phyloP scores from a whole-genome alignment of 2,888 invertebrate species.

The Chrysotoxum bicinctum region DNA sequence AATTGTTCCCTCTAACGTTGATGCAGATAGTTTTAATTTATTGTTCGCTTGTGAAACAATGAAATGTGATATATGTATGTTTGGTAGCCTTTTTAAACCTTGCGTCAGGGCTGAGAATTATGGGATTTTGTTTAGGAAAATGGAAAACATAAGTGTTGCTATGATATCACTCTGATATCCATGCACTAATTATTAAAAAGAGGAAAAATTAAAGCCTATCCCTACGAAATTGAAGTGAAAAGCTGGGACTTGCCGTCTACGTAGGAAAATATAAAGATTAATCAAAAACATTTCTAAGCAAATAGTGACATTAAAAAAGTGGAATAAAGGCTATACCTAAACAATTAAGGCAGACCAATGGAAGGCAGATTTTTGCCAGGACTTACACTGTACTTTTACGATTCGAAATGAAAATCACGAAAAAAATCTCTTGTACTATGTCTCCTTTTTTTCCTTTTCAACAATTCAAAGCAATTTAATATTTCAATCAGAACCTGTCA shows the following conservation, averaged over 20 bases:
- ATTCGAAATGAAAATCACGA: conserved; percentile 3
- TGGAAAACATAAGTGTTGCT: conserved; percentile 57
- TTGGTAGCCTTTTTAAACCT: conserved; percentile 28
- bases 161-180: conserved; percentile 60
- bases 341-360: conserved; percentile 3
- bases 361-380: neutral
- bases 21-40: conserved; percentile 71
- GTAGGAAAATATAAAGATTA: conserved; percentile 61
- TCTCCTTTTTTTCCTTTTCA: neutral
- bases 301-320: conserved; percentile 59
- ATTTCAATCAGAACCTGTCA: conserved; percentile 23
- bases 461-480: conserved; percentile 29
- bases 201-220: conserved; percentile 5
- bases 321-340: conserved; percentile 18
- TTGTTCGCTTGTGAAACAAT: conserved; percentile 69
- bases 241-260: conserved; percentile 64
- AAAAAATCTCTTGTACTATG: neutral
- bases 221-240: conserved; percentile 27
- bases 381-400: neutral
- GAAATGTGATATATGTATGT: conserved; percentile 70
- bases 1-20: conserved; percentile 37
- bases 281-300: conserved; percentile 68
- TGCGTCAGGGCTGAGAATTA: neutral
- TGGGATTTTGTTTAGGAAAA: conserved; percentile 45
- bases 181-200: neutral